Evolutionary conservation across 1,140 invertebrate species (phyloP), one percentile per base, ranked within the genome.

Genomic region (Leptestheria dahalacensis): DNA sequence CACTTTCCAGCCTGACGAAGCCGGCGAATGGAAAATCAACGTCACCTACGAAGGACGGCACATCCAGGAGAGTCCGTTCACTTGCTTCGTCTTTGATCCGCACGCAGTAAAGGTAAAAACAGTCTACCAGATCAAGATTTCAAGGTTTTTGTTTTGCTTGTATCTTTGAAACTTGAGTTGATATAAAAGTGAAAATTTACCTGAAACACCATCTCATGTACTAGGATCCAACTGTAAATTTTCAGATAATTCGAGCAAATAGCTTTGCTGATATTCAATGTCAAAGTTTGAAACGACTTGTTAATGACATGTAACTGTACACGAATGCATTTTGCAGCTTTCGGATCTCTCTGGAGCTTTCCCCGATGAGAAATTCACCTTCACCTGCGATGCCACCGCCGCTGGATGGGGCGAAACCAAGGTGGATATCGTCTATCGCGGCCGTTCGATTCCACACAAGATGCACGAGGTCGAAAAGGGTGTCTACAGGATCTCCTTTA

Each of bases 31-130:
- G 93, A 85, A 88, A 64, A 93, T 98, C 55, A 86, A 87, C 62
- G 94, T 98, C 60, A 84, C 88, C 21, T 97, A 97, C 71, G 91
- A 95, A 67, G 90, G 88, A 41, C 85, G 91, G 68, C 90, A 97
- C 69, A 97, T 98, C 65, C 85, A 90, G 70, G 94, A 93, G 50
- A 91, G 91, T 56, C 95, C 95, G 2, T 98, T 97, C 73, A 89
- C 87, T 1, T 97, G 95, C 69, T 90, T 94, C 68, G 94, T 98
- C 0, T 98, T 94, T 66, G 94, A 99, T 73, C 88, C 94, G 0
- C 84, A 89, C 62, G 86, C 88, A 15, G 84, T 96, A 15, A 82
- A 85, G 61, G 83, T 91, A 54, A 76, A 76, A 54, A 11, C 48
- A 50, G 9, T 1, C 1, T 9, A 50, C 9, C 48, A 47, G n/a